Percentiles rank a stretch among this genome's conserved stretches.
These are phyloP conservation scores for Erinaceus europaeus DNA, from an alignment of 2,113 vertebrate genomes.

Conservation along the genomic window DNA sequence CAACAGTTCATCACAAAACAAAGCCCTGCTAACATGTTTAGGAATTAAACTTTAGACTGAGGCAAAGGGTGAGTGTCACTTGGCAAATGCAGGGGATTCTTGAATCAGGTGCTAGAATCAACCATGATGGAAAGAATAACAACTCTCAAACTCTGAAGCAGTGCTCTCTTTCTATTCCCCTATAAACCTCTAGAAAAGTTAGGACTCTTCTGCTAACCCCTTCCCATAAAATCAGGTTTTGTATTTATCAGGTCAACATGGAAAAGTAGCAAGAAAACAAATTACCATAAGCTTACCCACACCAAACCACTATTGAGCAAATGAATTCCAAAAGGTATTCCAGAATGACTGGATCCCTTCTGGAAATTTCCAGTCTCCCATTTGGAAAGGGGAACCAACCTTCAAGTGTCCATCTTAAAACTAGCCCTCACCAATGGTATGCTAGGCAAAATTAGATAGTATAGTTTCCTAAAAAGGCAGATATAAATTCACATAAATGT, in stretches of 20 bases:
- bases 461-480: slow-evolving; percentile 55
- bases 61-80: neutral
- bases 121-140: neutral
- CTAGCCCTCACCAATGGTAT: neutral
- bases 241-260: fast-evolving
- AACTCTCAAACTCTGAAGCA: neutral
- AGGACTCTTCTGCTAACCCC: too few species aligned
- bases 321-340: neutral
- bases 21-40: neutral
- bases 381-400: slow-evolving; percentile 35
- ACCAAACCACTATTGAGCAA: too few species aligned
- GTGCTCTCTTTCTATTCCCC: neutral
- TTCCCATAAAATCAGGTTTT: too few species aligned
- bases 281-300: too few species aligned
- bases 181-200: neutral
- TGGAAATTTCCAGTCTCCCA: neutral
- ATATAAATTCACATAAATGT: slow-evolving; percentile 62
- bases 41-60: neutral
- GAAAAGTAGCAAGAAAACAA: too few species aligned
- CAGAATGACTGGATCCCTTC: neutral
- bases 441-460: slow-evolving; percentile 54
- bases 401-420: slow-evolving; percentile 61
- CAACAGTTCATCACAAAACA: neutral
- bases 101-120: neutral
- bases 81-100: slow-evolving; percentile 38